Evolutionary conservation across 2,113 vertebrate genomes (phyloP).

Genomic region (Octodon degus): DNA sequence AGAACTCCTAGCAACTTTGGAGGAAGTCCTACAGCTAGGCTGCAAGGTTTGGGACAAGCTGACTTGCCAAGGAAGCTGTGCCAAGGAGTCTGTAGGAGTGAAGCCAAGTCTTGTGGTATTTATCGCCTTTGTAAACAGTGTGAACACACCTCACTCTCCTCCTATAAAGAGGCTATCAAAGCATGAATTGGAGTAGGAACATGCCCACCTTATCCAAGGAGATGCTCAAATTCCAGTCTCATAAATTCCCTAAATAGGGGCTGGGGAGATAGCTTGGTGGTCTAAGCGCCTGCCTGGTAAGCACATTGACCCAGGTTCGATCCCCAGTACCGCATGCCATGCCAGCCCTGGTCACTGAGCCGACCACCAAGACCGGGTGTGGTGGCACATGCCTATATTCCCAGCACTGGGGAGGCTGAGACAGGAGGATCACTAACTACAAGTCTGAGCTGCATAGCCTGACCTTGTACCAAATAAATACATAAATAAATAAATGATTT

Average conservation of each 20-base stretch:
- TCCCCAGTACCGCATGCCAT: too few relatives aligned
- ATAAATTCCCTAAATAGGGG: background rate
- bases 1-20: constrained; percentile 16
- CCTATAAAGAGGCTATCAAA: background rate
- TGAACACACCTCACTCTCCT: background rate
- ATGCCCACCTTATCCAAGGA: background rate
- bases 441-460: too few relatives aligned
- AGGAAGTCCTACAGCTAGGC: background rate
- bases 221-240: constrained; percentile 9
- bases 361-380: too few relatives aligned
- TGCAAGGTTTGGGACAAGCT: background rate
- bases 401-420: too few relatives aligned
- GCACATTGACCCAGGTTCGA: too few relatives aligned
- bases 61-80: background rate
- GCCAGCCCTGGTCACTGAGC: too few relatives aligned
- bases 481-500: too few relatives aligned
- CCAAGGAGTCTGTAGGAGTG: background rate
- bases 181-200: background rate
- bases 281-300: too few relatives aligned
- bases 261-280: too few relatives aligned
- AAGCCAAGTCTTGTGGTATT: background rate
- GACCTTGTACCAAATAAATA: too few relatives aligned
- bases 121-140: background rate
- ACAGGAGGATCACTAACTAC: too few relatives aligned
- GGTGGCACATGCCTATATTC: too few relatives aligned